These are phyloP conservation scores for Zosterops japonicus DNA, from an alignment of 2,113 vertebrate genomes.

Conservation along the genomic window DNA sequence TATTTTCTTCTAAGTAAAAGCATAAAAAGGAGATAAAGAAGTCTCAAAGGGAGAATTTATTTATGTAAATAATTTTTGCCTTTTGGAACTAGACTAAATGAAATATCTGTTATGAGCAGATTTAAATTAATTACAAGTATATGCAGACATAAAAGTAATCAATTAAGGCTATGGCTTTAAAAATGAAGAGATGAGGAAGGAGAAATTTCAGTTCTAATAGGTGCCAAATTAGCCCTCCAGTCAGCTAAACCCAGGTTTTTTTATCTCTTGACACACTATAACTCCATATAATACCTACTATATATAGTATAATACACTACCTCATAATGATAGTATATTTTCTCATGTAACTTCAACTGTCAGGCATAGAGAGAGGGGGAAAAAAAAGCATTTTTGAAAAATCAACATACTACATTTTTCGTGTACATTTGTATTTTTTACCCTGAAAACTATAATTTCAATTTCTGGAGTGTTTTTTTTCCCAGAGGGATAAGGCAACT, in stretches of 20 bases:
- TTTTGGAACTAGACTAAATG: neutral
- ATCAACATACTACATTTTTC: neutral
- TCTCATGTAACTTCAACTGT: neutral
- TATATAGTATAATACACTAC: no score
- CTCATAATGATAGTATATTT: neutral
- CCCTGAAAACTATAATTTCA: neutral
- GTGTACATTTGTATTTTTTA: neutral
- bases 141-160: neutral
- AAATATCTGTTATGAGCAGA: neutral
- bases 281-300: no score
- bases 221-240: rapidly evolving
- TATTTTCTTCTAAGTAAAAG: neutral
- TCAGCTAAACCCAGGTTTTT: neutral
- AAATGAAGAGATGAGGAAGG: neutral
- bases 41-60: neutral
- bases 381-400: neutral
- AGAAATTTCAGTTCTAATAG: neutral
- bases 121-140: neutral
- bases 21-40: neutral
- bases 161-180: neutral
- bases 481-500: neutral
- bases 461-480: neutral
- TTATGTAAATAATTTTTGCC: neutral
- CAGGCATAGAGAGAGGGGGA: neutral
- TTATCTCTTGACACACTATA: neutral